Evolutionary conservation across 2,113 vertebrate genomes (phyloP).

Genomic region (Dromiciops gliroides): DNA sequence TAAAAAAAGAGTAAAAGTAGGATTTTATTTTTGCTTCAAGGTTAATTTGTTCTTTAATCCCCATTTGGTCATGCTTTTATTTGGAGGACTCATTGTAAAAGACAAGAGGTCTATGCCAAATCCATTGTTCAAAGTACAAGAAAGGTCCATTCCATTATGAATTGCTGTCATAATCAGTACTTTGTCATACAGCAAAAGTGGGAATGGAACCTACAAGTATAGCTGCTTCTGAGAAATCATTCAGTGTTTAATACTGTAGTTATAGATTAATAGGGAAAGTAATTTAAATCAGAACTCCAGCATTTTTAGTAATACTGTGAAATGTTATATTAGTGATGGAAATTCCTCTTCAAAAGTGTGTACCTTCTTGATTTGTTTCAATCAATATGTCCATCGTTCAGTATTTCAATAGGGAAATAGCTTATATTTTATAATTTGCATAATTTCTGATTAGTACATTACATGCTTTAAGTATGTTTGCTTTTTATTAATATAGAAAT

Average conservation of each 20-base stretch:
- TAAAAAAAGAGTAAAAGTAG: too few species aligned
- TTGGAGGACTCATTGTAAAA: constrained; percentile 55
- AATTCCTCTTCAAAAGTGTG: constrained; percentile 25
- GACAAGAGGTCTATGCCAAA: constrained; percentile 11
- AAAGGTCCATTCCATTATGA: not conserved
- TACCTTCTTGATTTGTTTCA: not conserved
- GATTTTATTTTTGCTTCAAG: constrained; percentile 3
- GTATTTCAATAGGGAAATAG: constrained; percentile 23
- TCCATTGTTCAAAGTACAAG: not conserved
- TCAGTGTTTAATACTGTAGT: not conserved
- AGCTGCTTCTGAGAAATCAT: constrained; percentile 4
- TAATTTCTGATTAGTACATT: too few species aligned
- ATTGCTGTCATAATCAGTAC: not conserved
- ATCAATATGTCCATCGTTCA: constrained; percentile 14
- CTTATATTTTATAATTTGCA: constrained; percentile 39
- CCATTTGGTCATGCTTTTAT: constrained; percentile 53
- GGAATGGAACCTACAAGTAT: not conserved
- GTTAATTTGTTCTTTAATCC: constrained; percentile 63
- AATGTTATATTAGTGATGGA: constrained; percentile 17
- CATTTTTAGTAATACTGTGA: not conserved
- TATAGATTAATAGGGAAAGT: constrained; percentile 17
- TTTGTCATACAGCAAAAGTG: not conserved
- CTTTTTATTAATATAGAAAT: constrained; percentile 26
- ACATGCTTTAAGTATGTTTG: constrained; percentile 8
- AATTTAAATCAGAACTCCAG: not conserved